Percentiles rank a stretch among this genome's conserved stretches.
These are phyloP conservation scores for Setophaga petechia DNA, from an alignment of 2,113 vertebrate genomes.

Conservation along the genomic window DNA sequence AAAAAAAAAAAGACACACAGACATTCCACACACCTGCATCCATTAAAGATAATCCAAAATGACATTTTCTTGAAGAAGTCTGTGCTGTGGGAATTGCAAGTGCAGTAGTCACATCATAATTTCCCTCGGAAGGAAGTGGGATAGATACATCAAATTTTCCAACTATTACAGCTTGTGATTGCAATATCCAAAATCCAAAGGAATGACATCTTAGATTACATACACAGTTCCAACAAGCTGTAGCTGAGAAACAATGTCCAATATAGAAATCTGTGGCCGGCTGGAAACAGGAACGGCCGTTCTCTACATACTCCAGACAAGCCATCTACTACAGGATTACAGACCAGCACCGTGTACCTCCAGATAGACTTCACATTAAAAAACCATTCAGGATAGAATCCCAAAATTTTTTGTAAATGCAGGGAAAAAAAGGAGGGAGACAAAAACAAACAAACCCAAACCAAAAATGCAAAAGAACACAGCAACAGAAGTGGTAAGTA, in stretches of 20 bases:
- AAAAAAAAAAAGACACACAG: not conserved
- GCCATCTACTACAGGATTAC: not conserved
- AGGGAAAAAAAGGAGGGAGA: rapidly evolving
- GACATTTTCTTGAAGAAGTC: slow-evolving; percentile 29
- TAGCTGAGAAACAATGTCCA: not conserved
- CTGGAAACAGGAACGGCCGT: not conserved
- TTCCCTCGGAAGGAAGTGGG: slow-evolving; percentile 15
- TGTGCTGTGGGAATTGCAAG: not conserved
- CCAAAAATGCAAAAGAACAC: not conserved
- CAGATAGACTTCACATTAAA: not conserved
- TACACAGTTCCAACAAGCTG: rapidly evolving
- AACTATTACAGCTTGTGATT: not conserved
- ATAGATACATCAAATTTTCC: not conserved
- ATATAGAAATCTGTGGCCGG: not conserved
- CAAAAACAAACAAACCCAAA: not conserved
- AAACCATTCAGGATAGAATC: not conserved
- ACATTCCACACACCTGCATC: not conserved
- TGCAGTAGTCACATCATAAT: not conserved
- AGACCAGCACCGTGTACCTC: not conserved
- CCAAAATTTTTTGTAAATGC: not conserved
- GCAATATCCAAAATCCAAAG: not conserved
- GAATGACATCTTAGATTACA: not conserved
- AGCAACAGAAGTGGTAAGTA: not conserved
- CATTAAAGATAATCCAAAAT: slow-evolving; percentile 31
- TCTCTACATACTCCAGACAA: not conserved